phyloP scores from a whole-genome alignment of 2,113 vertebrate genomes.

The Pungitius pungitius region DNA sequence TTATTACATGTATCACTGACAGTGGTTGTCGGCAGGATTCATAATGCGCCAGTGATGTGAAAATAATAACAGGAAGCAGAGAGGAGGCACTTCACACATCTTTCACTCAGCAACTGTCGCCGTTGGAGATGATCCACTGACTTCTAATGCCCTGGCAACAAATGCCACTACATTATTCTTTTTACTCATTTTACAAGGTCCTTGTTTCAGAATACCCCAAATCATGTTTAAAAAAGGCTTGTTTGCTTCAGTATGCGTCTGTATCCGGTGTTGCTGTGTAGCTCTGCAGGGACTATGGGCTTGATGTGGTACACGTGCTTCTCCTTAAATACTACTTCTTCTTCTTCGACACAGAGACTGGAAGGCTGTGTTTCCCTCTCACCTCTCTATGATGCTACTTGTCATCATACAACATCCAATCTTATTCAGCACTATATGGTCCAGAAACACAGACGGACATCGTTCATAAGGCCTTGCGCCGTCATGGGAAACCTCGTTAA shows the following conservation, averaged over 20 bases:
- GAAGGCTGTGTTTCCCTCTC: neutral
- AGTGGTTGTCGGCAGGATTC: constrained; percentile 42
- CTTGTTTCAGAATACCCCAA: neutral
- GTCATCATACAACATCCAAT: constrained; percentile 4
- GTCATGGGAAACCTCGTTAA: constrained; percentile 36
- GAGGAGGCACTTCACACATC: constrained; percentile 24
- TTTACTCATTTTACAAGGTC: neutral
- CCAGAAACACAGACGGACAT: constrained; percentile 22
- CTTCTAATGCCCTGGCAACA: constrained; percentile 1
- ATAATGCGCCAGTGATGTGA: constrained; percentile 21
- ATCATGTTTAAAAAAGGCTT: neutral
- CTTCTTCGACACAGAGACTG: neutral
- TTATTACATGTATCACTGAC: constrained; percentile 57
- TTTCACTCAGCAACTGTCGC: constrained; percentile 1
- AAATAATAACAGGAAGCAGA: constrained; percentile 57
- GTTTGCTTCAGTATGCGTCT: neutral
- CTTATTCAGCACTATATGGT: neutral
- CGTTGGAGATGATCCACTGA: constrained; percentile 4
- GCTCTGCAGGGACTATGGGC: neutral
- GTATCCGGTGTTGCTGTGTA: neutral
- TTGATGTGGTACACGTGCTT: neutral
- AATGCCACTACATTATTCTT: neutral
- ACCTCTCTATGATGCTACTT: neutral
- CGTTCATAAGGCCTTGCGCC: constrained; percentile 17
- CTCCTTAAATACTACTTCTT: neutral